Evolutionary conservation across 2,888 invertebrate genomes (phyloP), one percentile per base, ranked within the genome.

Genomic region (Byasa hedistus): DNA sequence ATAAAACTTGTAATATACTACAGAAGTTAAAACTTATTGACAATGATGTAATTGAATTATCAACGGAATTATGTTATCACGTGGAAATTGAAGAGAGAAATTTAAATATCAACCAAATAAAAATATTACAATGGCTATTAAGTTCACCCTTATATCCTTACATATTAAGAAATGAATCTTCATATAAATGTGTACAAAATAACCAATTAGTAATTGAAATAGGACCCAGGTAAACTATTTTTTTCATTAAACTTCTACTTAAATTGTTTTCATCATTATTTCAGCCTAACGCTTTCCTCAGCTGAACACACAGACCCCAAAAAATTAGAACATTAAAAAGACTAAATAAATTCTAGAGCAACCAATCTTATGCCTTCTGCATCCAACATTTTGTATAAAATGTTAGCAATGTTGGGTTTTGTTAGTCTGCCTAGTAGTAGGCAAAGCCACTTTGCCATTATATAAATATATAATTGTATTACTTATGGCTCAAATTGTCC

Each of bases 41-140:
- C 76, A 60, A 76, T 23, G 83, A 90, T 69, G 85, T 95, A n/a
- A 80, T 74, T 54, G 79, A 86, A 48, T 72, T 96, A 22, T 92
- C 94, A 66, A 94, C 95, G 8, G 98, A 98, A 87, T 89, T 94
- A 70, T 97, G 97, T 87, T 97, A 95, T 85, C 96, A 97, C 83
- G 93, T 97, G 68, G 96, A 96, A 82, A 84, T 93, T 27, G 81
- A 77, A 23, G 88, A 91, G 68, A 86, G 86, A 51, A 82, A 84
- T 71, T 85, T 96, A 54, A 92, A 89, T 54, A 83, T 91, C 36
- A 91, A 94, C 67, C 95, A 96, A 73, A 90, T 93, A 48, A 87
- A 93, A 69, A 92, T 94, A 67, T 79, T 97, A 63, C 92, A 94
- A 78, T 98, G 98, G 98, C 92, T 98, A 10, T 87, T 98, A 2